These are phyloP conservation scores for Caenorhabditis latens DNA, from an alignment of 1,140 invertebrate genomes.

Conservation along the genomic window DNA sequence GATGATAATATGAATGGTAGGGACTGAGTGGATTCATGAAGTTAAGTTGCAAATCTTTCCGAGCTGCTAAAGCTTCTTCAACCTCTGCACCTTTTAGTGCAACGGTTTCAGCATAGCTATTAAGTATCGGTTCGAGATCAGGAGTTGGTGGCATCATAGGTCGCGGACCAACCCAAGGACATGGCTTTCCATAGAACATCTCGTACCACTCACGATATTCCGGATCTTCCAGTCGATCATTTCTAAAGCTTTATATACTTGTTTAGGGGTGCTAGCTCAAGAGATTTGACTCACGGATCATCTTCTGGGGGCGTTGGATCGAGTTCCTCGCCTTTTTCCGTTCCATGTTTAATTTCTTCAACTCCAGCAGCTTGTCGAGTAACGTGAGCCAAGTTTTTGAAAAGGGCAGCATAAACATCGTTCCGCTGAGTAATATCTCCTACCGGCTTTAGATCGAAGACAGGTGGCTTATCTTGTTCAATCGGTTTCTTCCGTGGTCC, in stretches of 20 bases:
- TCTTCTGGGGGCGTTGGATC: not conserved
- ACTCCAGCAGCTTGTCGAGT: constrained; percentile 32
- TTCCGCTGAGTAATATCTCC: constrained; percentile 32
- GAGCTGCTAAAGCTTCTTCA: constrained; percentile 24
- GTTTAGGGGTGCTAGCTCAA: not conserved
- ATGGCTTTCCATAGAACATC: constrained; percentile 54
- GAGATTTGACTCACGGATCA: not conserved
- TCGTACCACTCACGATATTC: constrained; percentile 61
- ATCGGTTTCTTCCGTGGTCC: constrained; percentile 46
- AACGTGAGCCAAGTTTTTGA: constrained; percentile 54
- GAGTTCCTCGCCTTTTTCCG: not conserved
- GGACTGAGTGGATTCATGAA: constrained; percentile 61
- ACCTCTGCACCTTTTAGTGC: constrained; percentile 48
- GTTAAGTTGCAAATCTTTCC: constrained; percentile 58
- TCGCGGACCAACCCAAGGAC: not conserved
- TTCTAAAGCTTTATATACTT: not conserved
- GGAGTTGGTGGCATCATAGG: constrained; percentile 62
- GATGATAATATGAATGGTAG: constrained; percentile 59
- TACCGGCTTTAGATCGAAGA: not conserved
- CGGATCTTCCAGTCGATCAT: constrained; percentile 32
- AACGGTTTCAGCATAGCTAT: constrained; percentile 56
- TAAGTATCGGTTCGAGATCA: constrained; percentile 56
- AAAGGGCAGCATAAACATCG: constrained; percentile 50
- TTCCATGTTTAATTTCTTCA: not conserved
- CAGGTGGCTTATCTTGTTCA: not conserved